phyloP scores from a whole-genome alignment of 2,888 invertebrate genomes.

The Actias luna region DNA sequence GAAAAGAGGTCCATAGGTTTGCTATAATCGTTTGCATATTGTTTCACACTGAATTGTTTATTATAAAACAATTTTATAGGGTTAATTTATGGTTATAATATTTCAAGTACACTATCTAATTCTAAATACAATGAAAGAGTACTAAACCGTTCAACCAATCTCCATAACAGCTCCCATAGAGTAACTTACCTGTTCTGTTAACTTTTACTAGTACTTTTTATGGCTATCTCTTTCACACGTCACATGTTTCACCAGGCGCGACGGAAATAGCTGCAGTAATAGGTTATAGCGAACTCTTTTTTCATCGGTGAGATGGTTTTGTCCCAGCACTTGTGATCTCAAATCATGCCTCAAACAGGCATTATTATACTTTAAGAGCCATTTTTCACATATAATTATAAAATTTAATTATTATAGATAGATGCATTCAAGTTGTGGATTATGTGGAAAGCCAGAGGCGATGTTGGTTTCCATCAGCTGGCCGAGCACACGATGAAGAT shows the following conservation, averaged over 20 bases:
- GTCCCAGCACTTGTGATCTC: no score
- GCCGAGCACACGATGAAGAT: conserved; percentile 85
- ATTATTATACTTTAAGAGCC: no score
- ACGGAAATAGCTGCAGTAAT: no score
- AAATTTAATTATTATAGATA: conserved; percentile 64
- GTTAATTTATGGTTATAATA: background rate
- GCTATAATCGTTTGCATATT: background rate
- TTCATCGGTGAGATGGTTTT: no score
- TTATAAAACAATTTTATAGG: background rate
- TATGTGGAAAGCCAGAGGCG: conserved; percentile 93
- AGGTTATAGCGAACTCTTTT: no score
- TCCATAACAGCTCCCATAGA: no score
- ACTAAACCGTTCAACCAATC: no score
- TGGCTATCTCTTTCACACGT: no score
- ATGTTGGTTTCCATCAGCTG: conserved; percentile 79
- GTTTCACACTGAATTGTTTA: background rate
- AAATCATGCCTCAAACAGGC: no score
- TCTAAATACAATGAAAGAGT: background rate
- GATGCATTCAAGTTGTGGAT: conserved; percentile 96
- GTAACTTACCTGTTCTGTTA: no score
- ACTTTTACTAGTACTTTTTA: no score
- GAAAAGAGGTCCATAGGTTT: background rate
- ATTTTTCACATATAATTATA: background rate
- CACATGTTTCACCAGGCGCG: no score
- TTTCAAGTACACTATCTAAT: background rate